Base-by-base conservation (phyloP, 2,888 invertebrate genomes). In the Polyploca ridens region DNA sequence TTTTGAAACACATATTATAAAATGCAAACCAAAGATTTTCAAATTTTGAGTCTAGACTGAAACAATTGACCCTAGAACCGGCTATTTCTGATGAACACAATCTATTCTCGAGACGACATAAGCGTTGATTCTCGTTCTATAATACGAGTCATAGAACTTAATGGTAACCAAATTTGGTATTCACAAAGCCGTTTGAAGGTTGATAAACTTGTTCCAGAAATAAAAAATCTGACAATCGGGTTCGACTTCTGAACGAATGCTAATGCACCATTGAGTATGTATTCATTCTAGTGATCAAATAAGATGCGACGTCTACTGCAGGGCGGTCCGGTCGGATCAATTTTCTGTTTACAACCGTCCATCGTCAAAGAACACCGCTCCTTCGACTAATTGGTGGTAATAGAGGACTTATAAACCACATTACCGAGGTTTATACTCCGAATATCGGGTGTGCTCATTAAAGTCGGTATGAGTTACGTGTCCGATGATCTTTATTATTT, bases 311-410 rank as follows among this genome's bases (percentile, higher is more conserved):
- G 70, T 68, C 64, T 64, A 64, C 83, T 80, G 72, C 83, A 73
- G 81, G 90, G 92, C 88, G 90, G 90, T 89, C 88, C 74, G 74
- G 70, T 71, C 75, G 79, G 87, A 90, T 92, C 91, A 91, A 91
- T 92, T 93, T 91, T 89, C 88, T 90, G 86, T 90, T 90, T 88
- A 91, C 88, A 88, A 82, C 87, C 85, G 82, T 78, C 79, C 83
- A 79, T 83, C 85, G 86, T 92, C 93, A 93, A 93, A 93, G 91
- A 82, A 79, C 81, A 77, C 88, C 90, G 88, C 85, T 74, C 75
- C 76, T 76, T 79, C 79, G 74, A 83, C 90, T 93, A 93, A 93
- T 93, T 93, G 91, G 88, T 88, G 83, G 90, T 91, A 91, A 92
- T 90, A 88, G 84, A 82, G 87, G 84, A 86, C 85, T 83, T 79